These are phyloP conservation scores for Pinctada fucata DNA, from an alignment of 2,888 invertebrate species.

Conservation along the genomic window DNA sequence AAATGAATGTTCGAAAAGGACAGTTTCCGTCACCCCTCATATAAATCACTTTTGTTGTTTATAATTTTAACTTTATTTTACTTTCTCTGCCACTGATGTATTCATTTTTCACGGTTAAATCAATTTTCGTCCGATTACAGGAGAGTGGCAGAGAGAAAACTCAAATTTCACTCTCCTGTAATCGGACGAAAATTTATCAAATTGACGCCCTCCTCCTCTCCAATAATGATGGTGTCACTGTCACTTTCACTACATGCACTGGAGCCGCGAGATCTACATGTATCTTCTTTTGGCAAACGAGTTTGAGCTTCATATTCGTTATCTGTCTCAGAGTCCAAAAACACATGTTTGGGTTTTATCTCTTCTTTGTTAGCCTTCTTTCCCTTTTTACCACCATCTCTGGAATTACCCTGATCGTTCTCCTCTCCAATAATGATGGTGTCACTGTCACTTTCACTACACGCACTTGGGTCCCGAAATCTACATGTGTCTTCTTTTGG, in stretches of 20 bases:
- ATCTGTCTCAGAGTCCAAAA: too few relatives aligned
- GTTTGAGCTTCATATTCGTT: too few relatives aligned
- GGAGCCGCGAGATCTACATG: slow-evolving; percentile 4
- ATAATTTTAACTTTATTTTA: background rate
- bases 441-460: slow-evolving; percentile 4
- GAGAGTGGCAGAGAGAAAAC: too few relatives aligned
- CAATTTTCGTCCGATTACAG: too few relatives aligned
- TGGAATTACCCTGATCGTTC: background rate
- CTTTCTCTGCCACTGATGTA: slow-evolving; percentile 2
- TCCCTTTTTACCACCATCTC: too few relatives aligned
- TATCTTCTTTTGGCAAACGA: too few relatives aligned
- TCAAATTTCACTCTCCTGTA: too few relatives aligned
- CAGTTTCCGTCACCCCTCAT: slow-evolving; percentile 4
- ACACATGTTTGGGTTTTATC: too few relatives aligned
- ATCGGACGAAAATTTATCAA: too few relatives aligned
- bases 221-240: slow-evolving; percentile 4
- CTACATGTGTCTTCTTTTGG: slow-evolving; percentile 4
- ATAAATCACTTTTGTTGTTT: background rate
- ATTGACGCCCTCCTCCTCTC: background rate
- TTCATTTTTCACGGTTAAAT: background rate
- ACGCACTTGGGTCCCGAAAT: slow-evolving; percentile 2
- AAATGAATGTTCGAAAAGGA: too few relatives aligned
- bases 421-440: slow-evolving; percentile 4
- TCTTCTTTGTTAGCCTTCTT: too few relatives aligned
- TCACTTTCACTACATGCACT: too few relatives aligned